These are phyloP conservation scores for Caenorhabditis panamensis DNA, from an alignment of 2,888 invertebrate genomes.

Conservation along the genomic window DNA sequence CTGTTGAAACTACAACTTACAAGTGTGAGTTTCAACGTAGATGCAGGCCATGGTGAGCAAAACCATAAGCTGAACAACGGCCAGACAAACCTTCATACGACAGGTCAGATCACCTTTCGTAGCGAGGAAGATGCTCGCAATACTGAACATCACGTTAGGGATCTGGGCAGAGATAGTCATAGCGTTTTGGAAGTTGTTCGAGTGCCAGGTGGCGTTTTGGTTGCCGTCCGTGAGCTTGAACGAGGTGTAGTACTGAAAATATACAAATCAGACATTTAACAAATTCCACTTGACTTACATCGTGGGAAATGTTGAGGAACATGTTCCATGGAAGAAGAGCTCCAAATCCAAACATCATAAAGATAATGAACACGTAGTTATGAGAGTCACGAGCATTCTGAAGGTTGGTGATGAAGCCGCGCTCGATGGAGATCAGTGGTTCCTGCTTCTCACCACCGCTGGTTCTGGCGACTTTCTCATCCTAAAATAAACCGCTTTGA, in stretches of 20 bases:
- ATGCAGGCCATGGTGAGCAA: constrained; percentile 82
- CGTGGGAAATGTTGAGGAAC: constrained; percentile 88
- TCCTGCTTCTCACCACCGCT: constrained; percentile 13
- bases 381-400: neutral
- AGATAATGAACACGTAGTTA: constrained; percentile 84
- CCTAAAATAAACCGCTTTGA: neutral
- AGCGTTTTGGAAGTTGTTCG: constrained; percentile 89
- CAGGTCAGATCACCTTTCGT: constrained; percentile 89
- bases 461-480: neutral
- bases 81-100: constrained; percentile 86
- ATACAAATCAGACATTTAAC: neutral
- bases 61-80: constrained; percentile 80
- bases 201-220: constrained; percentile 82
- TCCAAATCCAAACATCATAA: constrained; percentile 94
- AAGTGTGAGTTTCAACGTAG: constrained; percentile 82
- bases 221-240: constrained; percentile 87
- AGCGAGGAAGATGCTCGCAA: constrained; percentile 77
- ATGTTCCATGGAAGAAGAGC: constrained; percentile 98
- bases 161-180: constrained; percentile 92
- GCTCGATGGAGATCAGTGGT: constrained; percentile 21
- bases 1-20: constrained; percentile 79
- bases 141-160: constrained; percentile 93
- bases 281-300: constrained; percentile 56
- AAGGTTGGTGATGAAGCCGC: neutral
- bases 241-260: constrained; percentile 85